Conservation (phyloP, 2,888 invertebrate genomes). For the Ecliptopera silaceata region DNA sequence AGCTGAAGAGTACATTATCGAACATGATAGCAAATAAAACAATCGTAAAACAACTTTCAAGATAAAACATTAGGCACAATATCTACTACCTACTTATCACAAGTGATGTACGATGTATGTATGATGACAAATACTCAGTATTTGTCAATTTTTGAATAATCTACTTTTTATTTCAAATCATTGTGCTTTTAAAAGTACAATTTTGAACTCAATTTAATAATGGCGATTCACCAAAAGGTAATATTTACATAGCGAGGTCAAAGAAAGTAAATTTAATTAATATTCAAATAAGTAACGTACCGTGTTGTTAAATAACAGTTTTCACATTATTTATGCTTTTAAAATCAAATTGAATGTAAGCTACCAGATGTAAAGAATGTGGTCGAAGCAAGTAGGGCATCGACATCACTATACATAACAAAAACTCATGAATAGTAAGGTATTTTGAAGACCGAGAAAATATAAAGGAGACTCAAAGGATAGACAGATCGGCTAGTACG, state of each 20-base stretch:
- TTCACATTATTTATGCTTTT: constrained; percentile 13
- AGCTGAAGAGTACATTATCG: constrained; percentile 2
- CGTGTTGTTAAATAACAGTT: constrained; percentile 14
- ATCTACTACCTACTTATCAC: background rate
- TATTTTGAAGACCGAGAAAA: too few species aligned
- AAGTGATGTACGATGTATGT: too few species aligned
- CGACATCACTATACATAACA: background rate
- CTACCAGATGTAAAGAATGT: constrained; percentile 4
- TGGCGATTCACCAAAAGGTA: background rate
- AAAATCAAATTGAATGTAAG: constrained; percentile 7
- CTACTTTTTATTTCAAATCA: background rate
- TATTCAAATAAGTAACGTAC: constrained; percentile 20
- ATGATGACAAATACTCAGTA: too few species aligned
- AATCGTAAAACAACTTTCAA: constrained; percentile 2
- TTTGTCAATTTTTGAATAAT: too few species aligned
- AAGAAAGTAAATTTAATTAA: constrained; percentile 29
- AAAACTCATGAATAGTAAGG: too few species aligned
- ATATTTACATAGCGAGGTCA: constrained; percentile 22
- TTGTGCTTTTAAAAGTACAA: background rate
- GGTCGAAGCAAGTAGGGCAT: background rate
- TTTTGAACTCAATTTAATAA: background rate
- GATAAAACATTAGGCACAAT: background rate
- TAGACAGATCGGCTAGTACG: too few species aligned
- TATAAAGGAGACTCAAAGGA: too few species aligned
- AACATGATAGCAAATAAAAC: constrained; percentile 6